phyloP scores from a whole-genome alignment of 2,888 invertebrate species.

The Ctenicera cuprea region DNA sequence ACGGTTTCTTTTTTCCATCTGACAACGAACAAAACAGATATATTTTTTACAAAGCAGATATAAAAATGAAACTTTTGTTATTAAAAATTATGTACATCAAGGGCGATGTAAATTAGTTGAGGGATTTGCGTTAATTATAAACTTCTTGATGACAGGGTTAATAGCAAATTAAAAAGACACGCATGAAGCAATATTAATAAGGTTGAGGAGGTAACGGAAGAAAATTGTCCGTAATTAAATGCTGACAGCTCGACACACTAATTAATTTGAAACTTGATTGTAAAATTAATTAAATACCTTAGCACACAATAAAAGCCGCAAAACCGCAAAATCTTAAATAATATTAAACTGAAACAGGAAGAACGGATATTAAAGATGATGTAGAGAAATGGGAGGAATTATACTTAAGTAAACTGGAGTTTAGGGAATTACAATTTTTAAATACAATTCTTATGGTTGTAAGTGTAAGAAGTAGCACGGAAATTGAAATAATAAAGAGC shows the following conservation, averaged over 20 bases:
- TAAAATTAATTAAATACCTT: slow-evolving; percentile 44
- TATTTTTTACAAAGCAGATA: no score
- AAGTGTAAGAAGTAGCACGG: no score
- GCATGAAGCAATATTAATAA: slow-evolving; percentile 36
- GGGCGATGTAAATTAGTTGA: slow-evolving; percentile 10
- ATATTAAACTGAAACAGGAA: slow-evolving; percentile 19
- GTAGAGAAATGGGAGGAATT: slow-evolving; percentile 13
- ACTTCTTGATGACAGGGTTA: not conserved
- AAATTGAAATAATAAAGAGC: no score
- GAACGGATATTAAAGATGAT: slow-evolving; percentile 30
- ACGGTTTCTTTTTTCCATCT: not conserved
- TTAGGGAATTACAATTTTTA: not conserved
- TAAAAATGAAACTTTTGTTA: not conserved
- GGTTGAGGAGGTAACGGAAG: slow-evolving; percentile 19
- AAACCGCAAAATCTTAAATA: slow-evolving; percentile 42
- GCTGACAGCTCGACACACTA: slow-evolving; percentile 33
- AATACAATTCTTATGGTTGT: not conserved
- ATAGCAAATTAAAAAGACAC: slow-evolving; percentile 2
- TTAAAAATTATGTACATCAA: slow-evolving; percentile 10
- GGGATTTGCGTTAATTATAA: slow-evolving; percentile 14
- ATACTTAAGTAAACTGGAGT: no score
- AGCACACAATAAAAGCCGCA: slow-evolving; percentile 32
- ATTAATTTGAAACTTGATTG: slow-evolving; percentile 45
- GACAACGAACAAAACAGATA: not conserved
- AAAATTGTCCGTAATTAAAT: slow-evolving; percentile 38